A percentile compares a stretch with the other conserved stretches of the same genome.
Evolutionary conservation across 2,113 vertebrate species (phyloP).

Genomic region (Corydoras sp.): DNA sequence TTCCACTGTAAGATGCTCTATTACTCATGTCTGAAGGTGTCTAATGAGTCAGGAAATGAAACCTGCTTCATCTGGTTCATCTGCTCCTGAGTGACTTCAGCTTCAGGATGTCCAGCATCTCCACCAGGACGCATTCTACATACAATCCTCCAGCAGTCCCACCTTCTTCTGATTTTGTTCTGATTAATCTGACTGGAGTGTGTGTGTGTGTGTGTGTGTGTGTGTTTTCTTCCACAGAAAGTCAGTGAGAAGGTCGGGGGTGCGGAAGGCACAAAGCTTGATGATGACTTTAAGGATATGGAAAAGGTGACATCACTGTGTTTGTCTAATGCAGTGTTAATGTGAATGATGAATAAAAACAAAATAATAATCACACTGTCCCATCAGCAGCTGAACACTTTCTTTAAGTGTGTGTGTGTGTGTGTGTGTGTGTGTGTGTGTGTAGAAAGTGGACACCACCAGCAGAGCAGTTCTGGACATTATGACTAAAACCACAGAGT

Average conservation of each 20-base stretch:
- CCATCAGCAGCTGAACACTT: too few relatives aligned
- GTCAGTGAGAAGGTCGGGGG: slow-evolving; percentile 44
- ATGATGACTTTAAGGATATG: slow-evolving; percentile 44
- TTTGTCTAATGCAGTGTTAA: not conserved
- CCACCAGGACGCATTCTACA: too few relatives aligned
- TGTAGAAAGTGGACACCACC: slow-evolving; percentile 40
- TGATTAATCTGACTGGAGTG: not conserved
- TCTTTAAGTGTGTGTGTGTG: slow-evolving; percentile 2
- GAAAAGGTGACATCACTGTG: slow-evolving; percentile 27
- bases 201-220: slow-evolving; percentile 19
- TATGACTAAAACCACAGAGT: slow-evolving; percentile 42
- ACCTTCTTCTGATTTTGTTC: not conserved
- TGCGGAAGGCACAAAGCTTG: slow-evolving; percentile 40
- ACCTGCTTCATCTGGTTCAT: too few relatives aligned
- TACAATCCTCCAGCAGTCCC: too few relatives aligned
- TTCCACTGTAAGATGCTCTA: too few relatives aligned
- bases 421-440: slow-evolving; percentile 25
- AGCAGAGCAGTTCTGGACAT: slow-evolving; percentile 43
- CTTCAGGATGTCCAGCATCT: too few relatives aligned
- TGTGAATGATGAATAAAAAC: too few relatives aligned
- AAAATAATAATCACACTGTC: too few relatives aligned
- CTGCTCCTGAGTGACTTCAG: too few relatives aligned
- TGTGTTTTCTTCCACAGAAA: slow-evolving; percentile 25
- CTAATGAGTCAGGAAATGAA: too few relatives aligned
- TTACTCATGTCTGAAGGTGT: too few relatives aligned